These are phyloP conservation scores for Ophion slaviceki DNA, from an alignment of 2,888 invertebrate species.

Conservation along the genomic window DNA sequence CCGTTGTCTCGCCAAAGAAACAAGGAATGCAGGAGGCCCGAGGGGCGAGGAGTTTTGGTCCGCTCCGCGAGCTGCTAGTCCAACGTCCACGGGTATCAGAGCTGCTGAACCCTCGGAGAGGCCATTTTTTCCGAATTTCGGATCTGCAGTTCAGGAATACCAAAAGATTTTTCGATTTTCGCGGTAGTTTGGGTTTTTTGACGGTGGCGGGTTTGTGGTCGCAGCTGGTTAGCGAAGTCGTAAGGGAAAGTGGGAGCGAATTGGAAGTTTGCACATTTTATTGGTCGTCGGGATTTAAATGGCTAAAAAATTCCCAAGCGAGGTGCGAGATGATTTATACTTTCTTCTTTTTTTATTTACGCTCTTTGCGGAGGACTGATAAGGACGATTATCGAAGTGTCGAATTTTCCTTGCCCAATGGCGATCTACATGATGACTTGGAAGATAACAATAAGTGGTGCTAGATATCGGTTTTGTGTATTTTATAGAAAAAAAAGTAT, in stretches of 20 bases:
- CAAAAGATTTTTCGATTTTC: neutral
- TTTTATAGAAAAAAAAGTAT: constrained; percentile 10
- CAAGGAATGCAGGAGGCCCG: constrained; percentile 62
- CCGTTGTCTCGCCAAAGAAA: constrained; percentile 63
- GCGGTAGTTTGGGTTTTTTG: neutral
- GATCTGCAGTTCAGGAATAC: neutral
- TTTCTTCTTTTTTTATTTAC: no score
- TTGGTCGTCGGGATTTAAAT: no score
- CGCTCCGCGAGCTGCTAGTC: constrained; percentile 12
- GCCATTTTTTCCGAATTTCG: neutral
- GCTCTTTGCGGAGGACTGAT: no score
- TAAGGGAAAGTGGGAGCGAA: no score
- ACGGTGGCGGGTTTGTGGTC: neutral
- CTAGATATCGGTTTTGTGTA: neutral
- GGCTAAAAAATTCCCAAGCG: no score
- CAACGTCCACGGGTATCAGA: constrained; percentile 6
- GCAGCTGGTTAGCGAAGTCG: no score
- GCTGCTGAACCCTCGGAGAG: neutral
- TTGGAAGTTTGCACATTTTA: no score
- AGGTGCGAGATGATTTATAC: no score
- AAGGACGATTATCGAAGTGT: no score
- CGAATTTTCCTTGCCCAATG: neutral
- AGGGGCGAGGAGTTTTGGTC: constrained; percentile 41
- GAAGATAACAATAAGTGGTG: neutral
- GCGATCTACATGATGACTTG: neutral